These are phyloP conservation scores for Colletes gigas DNA, from an alignment of 1,140 invertebrate species.

Conservation along the genomic window DNA sequence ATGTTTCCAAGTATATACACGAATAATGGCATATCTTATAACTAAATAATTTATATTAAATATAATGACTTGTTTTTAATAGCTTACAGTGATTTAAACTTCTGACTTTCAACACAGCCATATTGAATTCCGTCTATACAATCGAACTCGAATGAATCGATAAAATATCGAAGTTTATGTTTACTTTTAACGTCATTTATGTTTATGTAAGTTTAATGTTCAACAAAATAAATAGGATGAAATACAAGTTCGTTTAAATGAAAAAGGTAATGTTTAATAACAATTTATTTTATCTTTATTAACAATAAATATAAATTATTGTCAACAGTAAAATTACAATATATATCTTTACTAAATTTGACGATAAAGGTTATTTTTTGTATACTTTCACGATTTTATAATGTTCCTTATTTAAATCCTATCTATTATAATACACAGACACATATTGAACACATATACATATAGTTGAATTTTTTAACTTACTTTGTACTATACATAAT, in stretches of 20 bases:
- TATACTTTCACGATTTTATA: slow-evolving; percentile 16
- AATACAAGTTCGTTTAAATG: neutral
- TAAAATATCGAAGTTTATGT: neutral
- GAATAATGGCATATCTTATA: slow-evolving; percentile 5
- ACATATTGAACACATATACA: neutral
- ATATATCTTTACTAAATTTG: slow-evolving; percentile 24
- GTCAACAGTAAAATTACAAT: slow-evolving; percentile 28
- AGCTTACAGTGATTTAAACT: slow-evolving; percentile 10
- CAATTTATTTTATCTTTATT: slow-evolving; percentile 22
- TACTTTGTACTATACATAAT: slow-evolving; percentile 40
- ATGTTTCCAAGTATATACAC: neutral
- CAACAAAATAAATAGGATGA: neutral
- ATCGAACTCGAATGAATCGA: slow-evolving; percentile 15
- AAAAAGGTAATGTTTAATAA: slow-evolving; percentile 11
- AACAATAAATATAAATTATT: slow-evolving; percentile 41
- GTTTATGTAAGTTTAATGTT: neutral
- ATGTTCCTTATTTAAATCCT: neutral
- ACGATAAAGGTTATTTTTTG: slow-evolving; percentile 6
- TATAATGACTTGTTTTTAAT: slow-evolving; percentile 7
- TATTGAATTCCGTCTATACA: slow-evolving; percentile 23
- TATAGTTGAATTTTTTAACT: neutral
- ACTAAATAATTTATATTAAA: neutral
- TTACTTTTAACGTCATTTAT: too few relatives aligned
- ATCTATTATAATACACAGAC: slow-evolving; percentile 14
- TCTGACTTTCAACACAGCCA: slow-evolving; percentile 4